A percentile compares a stretch with the other conserved stretches of the same genome.
Conservation (phyloP, 2,888 invertebrate species). For the Torymus auratus region DNA sequence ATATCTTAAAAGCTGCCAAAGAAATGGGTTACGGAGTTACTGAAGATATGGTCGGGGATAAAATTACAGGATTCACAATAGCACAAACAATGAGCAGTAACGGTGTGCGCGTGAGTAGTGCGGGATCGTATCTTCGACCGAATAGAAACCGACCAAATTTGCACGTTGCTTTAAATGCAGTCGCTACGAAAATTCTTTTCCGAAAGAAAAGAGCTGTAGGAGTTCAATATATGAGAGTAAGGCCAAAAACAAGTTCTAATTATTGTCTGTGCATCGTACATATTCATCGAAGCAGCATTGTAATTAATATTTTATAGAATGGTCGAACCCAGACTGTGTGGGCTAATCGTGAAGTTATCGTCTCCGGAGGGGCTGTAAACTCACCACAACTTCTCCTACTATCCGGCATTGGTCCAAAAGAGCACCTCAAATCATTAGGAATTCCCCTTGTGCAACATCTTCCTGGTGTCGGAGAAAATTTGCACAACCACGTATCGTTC, state of each 20-base stretch:
- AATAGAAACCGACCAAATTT: slow-evolving; percentile 79
- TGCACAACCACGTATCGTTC: slow-evolving; percentile 84
- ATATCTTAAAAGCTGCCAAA: slow-evolving; percentile 80
- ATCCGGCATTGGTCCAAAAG: slow-evolving; percentile 83
- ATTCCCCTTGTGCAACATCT: slow-evolving; percentile 80
- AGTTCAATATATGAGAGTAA: slow-evolving; percentile 78
- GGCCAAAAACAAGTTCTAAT: too few relatives aligned
- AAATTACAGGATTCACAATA: slow-evolving; percentile 81
- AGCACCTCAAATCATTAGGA: slow-evolving; percentile 79
- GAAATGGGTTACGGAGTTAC: slow-evolving; percentile 82
- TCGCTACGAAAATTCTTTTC: slow-evolving; percentile 79
- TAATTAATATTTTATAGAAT: slow-evolving; percentile 59
- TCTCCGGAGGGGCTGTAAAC: slow-evolving; percentile 82
- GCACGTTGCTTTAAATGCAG: slow-evolving; percentile 80
- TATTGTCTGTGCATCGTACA: too few relatives aligned
- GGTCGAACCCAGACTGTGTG: slow-evolving; percentile 56
- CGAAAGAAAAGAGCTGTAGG: slow-evolving; percentile 78
- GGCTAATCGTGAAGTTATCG: slow-evolving; percentile 77
- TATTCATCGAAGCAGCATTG: slow-evolving; percentile 8
- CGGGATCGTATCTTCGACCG: slow-evolving; percentile 81
- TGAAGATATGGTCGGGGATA: slow-evolving; percentile 81
- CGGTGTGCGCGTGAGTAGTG: slow-evolving; percentile 81
- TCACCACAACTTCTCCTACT: slow-evolving; percentile 83
- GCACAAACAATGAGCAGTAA: slow-evolving; percentile 82
- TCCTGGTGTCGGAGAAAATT: slow-evolving; percentile 84